phyloP scores from a whole-genome alignment of 2,797 vertebrate genomes.

The Microctenopoma steveboyesi region DNA sequence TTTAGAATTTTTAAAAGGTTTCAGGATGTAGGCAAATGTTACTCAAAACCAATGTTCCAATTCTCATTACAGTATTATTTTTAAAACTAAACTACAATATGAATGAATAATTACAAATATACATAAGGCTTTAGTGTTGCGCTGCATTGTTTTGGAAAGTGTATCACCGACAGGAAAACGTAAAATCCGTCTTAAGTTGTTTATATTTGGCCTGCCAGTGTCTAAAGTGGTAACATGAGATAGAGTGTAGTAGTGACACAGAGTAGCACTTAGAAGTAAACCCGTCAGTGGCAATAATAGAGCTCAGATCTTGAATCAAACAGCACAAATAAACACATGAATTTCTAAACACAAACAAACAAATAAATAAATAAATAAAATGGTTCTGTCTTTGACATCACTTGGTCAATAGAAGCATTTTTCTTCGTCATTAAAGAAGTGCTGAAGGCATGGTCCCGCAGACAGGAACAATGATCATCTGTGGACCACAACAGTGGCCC shows the following conservation, averaged over 20 bases:
- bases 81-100: constrained; percentile 18
- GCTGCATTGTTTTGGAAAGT: constrained; percentile 66
- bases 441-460: constrained; percentile 77
- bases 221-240: constrained; percentile 19
- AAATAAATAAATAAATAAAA: constrained; percentile 36
- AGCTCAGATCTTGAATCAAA: constrained; percentile 80
- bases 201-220: constrained; percentile 31
- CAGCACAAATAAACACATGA: constrained; percentile 61
- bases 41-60: constrained; percentile 24
- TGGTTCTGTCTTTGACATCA: constrained; percentile 79
- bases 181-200: constrained; percentile 41
- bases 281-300: constrained; percentile 58
- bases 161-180: constrained; percentile 50
- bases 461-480: constrained; percentile 77
- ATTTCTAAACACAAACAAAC: constrained; percentile 52
- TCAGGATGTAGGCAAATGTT: constrained; percentile 32
- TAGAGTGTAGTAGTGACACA: constrained; percentile 14
- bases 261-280: constrained; percentile 51
- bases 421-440: constrained; percentile 72
- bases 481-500: constrained; percentile 72
- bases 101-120: constrained; percentile 66
- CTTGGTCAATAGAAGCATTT: constrained; percentile 75
- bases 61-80: constrained; percentile 27
- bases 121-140: constrained; percentile 73
- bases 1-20: constrained; percentile 27